Percentiles rank a stretch among this genome's conserved stretches.
phyloP scores from a whole-genome alignment of 92 coral and sea anemone species.

The Umimayanthus chanpuru region DNA sequence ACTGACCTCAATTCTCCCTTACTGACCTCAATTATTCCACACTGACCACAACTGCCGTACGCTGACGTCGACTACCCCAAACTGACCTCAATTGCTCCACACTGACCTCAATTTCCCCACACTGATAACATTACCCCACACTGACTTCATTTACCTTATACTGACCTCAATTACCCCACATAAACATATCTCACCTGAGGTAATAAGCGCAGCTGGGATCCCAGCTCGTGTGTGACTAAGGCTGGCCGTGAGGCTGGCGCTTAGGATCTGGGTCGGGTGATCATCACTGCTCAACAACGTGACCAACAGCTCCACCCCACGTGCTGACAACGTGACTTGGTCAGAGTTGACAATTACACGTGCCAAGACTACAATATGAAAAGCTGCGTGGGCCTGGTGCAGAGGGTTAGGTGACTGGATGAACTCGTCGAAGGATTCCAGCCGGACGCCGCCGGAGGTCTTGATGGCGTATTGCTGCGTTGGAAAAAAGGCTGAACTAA shows the following conservation, averaged over 20 bases:
- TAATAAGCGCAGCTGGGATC: constrained; percentile 91
- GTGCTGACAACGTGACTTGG: constrained; percentile 93
- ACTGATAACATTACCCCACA: no score
- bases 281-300: constrained; percentile 76
- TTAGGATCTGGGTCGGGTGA: constrained; percentile 77
- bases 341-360: constrained; percentile 91
- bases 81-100: not conserved
- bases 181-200: constrained; percentile 72
- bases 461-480: constrained; percentile 87
- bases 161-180: not conserved
- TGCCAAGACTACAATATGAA: constrained; percentile 92
- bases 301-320: constrained; percentile 93
- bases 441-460: constrained; percentile 84
- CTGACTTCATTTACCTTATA: not conserved
- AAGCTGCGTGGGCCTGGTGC: constrained; percentile 98
- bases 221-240: constrained; percentile 98
- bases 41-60: no score
- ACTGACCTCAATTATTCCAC: not conserved
- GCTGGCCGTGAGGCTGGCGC: constrained; percentile 97
- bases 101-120: not conserved
- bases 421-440: constrained; percentile 90
- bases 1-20: not conserved
- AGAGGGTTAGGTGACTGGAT: constrained; percentile 70
- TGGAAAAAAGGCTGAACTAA: not conserved
- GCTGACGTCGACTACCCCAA: no score